Percentiles rank a stretch among this genome's conserved stretches.
Evolutionary conservation across 2,113 vertebrate species (phyloP).

Genomic region (Nestor notabilis): DNA sequence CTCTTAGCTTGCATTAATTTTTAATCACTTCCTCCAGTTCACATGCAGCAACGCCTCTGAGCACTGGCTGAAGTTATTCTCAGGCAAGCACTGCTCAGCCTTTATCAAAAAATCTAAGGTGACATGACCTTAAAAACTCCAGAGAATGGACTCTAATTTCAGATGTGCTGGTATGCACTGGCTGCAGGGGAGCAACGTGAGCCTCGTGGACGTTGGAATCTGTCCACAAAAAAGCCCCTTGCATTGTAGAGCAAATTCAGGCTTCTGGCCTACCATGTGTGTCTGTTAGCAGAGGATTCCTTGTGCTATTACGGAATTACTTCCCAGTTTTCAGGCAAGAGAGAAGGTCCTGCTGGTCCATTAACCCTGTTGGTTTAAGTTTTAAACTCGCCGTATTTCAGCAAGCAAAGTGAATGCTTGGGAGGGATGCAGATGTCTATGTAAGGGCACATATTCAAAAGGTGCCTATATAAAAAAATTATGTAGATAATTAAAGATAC

Average conservation of each 20-base stretch:
- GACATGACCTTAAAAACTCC: conserved; percentile 48
- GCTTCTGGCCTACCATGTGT: neutral
- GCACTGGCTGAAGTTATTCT: neutral
- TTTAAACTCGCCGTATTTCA: neutral
- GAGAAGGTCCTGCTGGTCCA: neutral
- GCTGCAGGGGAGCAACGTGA: neutral
- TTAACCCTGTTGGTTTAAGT: neutral
- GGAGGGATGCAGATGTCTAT: neutral
- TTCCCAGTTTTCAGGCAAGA: neutral
- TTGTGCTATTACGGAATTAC: neutral
- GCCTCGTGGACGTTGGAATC: neutral
- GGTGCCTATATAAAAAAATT: neutral
- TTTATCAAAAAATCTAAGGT: conserved; percentile 34
- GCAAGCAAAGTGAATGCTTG: neutral
- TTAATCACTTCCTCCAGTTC: conserved; percentile 85
- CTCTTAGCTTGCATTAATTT: conserved; percentile 84
- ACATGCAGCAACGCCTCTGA: conserved; percentile 58
- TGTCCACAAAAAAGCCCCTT: neutral
- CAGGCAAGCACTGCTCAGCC: neutral
- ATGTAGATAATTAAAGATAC: neutral
- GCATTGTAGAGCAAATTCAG: neutral
- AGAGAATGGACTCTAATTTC: conserved; percentile 10
- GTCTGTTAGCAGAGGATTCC: neutral
- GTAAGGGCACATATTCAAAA: neutral
- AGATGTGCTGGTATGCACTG: neutral